Evolutionary conservation across 2,888 invertebrate genomes (phyloP), one percentile per base, ranked within the genome.

Genomic region (Acleris sparsana): DNA sequence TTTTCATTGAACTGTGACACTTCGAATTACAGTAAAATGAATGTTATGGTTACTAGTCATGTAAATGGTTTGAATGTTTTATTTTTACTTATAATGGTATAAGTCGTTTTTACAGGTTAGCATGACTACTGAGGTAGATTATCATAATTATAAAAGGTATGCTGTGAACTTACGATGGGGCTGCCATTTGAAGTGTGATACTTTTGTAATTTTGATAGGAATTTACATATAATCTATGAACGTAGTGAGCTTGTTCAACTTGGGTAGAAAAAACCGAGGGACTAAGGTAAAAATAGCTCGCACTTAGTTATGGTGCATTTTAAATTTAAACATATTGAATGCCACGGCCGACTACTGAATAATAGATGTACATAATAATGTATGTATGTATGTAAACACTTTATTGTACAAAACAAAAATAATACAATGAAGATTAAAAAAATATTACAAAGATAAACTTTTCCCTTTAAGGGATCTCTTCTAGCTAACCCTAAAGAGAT

Each of bases 21-120:
- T 25, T 49, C n/a, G 59, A 55, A 58, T 49, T 60, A 46, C 51
- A 60, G 51, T 43, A 55, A 59, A 49, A 51, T 33, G 20, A 20
- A 53, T 22, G 11, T 46, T 65, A 51, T 65, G 61, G 60, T 65
- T 65, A 51, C 65, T 65, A 65, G 65, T 65, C 65, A 61, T 65
- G 16, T 51, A 51, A 51, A 65, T 43, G 51, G 22, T 56, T 63
- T 56, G 44, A 33, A 17, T 29, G 53, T 17, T 53, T 33, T 46
- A 59, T 65, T 51, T 53, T 52, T 46, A 46, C 33, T 13, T n/a
- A 11, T 33, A 11, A 39, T 17, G 43, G 11, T 53, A 53, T 53
- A 53, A n/a, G 53, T 59, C 11, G n/a, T n/a, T 44, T 44, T 6
- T 44, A n/a, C 33, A 13, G 44, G 16, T 44, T 44, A 44, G n/a